Conservation (phyloP, 2,888 invertebrate genomes). For the Noctuana brunneofusca region DNA sequence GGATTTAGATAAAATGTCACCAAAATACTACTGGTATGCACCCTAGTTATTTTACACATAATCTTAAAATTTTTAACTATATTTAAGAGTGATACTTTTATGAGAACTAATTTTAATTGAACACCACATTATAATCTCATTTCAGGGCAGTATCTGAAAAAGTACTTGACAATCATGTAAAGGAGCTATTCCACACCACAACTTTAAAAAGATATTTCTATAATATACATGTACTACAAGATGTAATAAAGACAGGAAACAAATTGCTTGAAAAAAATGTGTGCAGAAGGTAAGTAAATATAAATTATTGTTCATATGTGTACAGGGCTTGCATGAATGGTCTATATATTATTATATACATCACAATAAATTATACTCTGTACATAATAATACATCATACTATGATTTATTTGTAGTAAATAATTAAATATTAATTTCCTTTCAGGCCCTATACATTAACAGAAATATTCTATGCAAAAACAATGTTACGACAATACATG, state of each 20-base stretch:
- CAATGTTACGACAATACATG: constrained; percentile 53
- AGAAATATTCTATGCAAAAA: constrained; percentile 60
- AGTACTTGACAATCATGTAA: constrained; percentile 19
- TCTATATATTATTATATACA: no score
- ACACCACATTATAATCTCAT: neutral
- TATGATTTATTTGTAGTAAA: neutral
- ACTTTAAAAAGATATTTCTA: constrained; percentile 53
- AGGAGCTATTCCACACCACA: constrained; percentile 50
- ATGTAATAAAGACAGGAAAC: constrained; percentile 49
- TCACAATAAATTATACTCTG: no score
- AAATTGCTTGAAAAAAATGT: constrained; percentile 41
- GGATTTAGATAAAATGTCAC: constrained; percentile 51
- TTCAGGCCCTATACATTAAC: constrained; percentile 61
- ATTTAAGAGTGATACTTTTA: no score
- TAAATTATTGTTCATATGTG: neutral
- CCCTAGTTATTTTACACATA: no score
- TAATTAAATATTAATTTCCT: constrained; percentile 29
- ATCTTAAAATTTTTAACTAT: no score
- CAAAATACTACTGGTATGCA: constrained; percentile 55
- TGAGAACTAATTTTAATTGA: no score
- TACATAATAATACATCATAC: no score
- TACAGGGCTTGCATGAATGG: no score
- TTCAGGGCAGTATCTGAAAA: constrained; percentile 34
- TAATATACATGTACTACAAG: constrained; percentile 56
- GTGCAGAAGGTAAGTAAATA: constrained; percentile 47